Evolutionary conservation across 1,140 invertebrate species (phyloP).

Genomic region (Mya arenaria): DNA sequence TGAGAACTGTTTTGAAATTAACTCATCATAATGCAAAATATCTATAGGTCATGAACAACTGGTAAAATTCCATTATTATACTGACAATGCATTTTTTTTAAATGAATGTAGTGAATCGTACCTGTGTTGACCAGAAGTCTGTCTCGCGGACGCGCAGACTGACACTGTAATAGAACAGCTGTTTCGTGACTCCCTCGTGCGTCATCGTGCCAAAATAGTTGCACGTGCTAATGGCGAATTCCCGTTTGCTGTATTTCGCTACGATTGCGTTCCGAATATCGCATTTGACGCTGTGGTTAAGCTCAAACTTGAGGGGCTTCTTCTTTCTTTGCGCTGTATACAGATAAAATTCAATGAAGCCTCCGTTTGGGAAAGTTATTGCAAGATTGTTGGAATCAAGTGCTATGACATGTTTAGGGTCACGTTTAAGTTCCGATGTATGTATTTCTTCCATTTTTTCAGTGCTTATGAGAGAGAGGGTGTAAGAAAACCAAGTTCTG

Average conservation of each 20-base stretch:
- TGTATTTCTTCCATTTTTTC: conserved; percentile 33
- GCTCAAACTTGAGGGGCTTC: conserved; percentile 14
- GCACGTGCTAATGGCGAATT: conserved; percentile 39
- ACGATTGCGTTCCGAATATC: conserved; percentile 31
- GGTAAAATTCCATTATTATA: too few species aligned
- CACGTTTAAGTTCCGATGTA: conserved; percentile 33
- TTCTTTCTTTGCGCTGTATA: conserved; percentile 41
- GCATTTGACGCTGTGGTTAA: conserved; percentile 48
- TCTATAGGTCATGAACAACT: too few species aligned
- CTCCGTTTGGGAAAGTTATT: conserved; percentile 40
- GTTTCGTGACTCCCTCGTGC: conserved; percentile 35
- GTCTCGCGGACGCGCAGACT: conserved; percentile 35
- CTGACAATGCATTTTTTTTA: too few species aligned
- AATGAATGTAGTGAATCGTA: not conserved
- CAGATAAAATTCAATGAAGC: conserved; percentile 47
- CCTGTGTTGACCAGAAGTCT: conserved; percentile 40
- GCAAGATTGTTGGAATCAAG: conserved; percentile 39
- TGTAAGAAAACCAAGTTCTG: conserved; percentile 38
- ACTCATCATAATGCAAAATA: too few species aligned
- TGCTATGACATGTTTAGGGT: conserved; percentile 28
- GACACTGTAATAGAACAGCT: conserved; percentile 47
- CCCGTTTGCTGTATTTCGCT: conserved; percentile 28
- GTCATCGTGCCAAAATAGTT: conserved; percentile 42
- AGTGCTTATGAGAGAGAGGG: conserved; percentile 1
- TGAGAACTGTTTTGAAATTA: too few species aligned